phyloP scores from a whole-genome alignment of 2,113 vertebrate genomes.

The Myrmecobius fasciatus region DNA sequence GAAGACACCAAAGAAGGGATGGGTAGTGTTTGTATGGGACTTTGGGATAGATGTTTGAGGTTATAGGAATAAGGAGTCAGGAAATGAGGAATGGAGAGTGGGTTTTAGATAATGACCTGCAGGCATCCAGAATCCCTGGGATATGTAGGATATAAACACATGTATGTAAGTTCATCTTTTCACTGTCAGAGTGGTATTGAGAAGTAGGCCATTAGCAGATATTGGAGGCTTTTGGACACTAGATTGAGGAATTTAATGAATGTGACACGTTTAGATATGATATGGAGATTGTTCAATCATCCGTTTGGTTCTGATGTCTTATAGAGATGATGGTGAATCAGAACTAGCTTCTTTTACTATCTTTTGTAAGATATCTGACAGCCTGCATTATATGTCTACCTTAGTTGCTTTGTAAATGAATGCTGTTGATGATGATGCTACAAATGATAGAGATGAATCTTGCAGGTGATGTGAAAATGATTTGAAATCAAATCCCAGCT shows the following conservation, averaged over 20 bases:
- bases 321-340: not conserved
- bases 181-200: not conserved
- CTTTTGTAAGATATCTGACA: not conserved
- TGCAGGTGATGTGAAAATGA: not conserved
- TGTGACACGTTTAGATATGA: too few species aligned
- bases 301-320: not conserved
- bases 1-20: not conserved
- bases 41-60: not conserved
- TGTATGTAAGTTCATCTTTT: not conserved
- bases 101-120: not conserved
- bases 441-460: not conserved
- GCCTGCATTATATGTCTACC: fast-evolving
- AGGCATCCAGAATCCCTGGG: not conserved
- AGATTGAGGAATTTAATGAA: not conserved
- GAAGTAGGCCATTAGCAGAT: not conserved
- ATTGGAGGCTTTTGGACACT: not conserved
- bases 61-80: not conserved
- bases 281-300: not conserved
- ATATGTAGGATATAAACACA: not conserved
- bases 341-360: not conserved
- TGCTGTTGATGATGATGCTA: not conserved
- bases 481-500: too few species aligned
- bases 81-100: not conserved
- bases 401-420: not conserved
- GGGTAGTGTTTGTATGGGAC: not conserved